Evolutionary conservation across 2,797 vertebrate genomes (phyloP).

Genomic region (Malacoraja senta): DNA sequence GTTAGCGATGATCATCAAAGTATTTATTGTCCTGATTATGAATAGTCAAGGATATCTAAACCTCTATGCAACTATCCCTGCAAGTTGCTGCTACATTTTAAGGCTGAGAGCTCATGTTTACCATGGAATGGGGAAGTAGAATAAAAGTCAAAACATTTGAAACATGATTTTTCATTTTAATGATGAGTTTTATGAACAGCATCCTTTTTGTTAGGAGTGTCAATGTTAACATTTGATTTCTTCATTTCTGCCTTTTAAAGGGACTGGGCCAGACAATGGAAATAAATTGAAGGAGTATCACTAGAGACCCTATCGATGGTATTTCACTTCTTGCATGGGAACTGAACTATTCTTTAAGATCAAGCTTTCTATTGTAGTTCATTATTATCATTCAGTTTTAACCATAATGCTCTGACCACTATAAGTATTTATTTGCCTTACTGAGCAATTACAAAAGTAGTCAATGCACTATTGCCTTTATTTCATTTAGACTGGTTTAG

Average conservation of each 20-base stretch:
- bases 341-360: neutral
- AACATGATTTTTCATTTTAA: neutral
- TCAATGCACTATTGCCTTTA: neutral
- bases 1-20: too few species aligned
- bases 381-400: neutral
- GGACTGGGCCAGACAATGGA: neutral
- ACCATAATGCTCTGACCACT: neutral
- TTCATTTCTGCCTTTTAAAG: neutral
- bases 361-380: neutral
- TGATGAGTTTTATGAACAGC: neutral
- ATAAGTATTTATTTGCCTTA: neutral
- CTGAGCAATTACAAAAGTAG: neutral
- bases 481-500: too few species aligned
- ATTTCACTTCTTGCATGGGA: neutral
- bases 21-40: neutral
- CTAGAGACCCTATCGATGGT: neutral
- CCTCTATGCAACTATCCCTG: neutral
- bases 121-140: neutral
- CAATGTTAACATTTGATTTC: neutral
- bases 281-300: neutral
- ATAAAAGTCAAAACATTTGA: neutral
- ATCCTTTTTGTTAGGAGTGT: neutral
- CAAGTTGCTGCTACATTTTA: neutral
- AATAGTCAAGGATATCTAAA: neutral
- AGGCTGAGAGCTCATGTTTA: neutral